These are phyloP conservation scores for Hirudo medicinalis DNA, from an alignment of 1,140 invertebrate species.

Conservation along the genomic window DNA sequence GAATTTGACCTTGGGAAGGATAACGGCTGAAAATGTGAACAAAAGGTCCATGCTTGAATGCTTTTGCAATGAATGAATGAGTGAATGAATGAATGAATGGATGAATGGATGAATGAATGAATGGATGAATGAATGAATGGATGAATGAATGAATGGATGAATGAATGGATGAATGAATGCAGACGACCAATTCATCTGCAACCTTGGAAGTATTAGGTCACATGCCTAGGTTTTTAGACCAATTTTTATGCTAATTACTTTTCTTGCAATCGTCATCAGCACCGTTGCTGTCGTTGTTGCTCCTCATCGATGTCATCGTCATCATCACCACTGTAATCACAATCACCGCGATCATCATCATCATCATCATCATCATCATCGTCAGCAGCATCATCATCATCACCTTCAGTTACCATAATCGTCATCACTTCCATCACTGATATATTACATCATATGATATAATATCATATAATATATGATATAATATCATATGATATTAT, in stretches of 20 bases:
- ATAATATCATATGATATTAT: too few relatives aligned
- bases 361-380: slow-evolving; percentile 13
- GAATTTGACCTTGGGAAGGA: neutral
- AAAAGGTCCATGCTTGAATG: neutral
- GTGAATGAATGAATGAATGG: neutral
- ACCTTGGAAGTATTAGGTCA: too few relatives aligned
- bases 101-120: neutral
- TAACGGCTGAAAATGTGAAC: neutral
- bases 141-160: too few relatives aligned
- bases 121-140: neutral
- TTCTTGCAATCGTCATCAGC: slow-evolving; percentile 1
- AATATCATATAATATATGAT: too few relatives aligned
- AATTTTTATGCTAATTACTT: neutral
- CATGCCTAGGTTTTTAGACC: neutral
- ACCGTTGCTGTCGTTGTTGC: neutral
- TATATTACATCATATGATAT: too few relatives aligned
- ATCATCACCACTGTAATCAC: slow-evolving; percentile 1
- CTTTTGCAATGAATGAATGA: neutral
- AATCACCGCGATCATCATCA: neutral
- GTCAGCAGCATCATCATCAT: slow-evolving; percentile 1
- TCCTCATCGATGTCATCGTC: neutral
- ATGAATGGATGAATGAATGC: too few relatives aligned
- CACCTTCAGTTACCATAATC: neutral
- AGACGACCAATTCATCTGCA: too few relatives aligned
- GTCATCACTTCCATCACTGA: too few relatives aligned